Evolutionary conservation across 2,113 vertebrate species (phyloP).

Genomic region (Orientallactaga bullata): DNA sequence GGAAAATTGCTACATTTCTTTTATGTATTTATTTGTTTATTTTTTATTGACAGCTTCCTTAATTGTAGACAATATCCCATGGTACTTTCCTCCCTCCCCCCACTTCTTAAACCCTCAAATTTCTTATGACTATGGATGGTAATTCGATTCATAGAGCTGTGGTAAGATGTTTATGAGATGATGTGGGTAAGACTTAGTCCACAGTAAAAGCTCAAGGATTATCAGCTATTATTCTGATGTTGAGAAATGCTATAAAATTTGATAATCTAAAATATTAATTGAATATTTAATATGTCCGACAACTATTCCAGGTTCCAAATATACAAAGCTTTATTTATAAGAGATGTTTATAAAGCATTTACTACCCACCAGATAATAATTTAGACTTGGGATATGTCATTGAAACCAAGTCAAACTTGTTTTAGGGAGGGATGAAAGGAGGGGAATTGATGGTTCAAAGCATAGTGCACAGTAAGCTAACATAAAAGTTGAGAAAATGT

Average conservation of each 20-base stretch:
- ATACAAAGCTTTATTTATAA: neutral
- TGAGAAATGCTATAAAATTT: neutral
- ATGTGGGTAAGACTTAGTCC: slow-evolving; percentile 7
- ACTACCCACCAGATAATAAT: neutral
- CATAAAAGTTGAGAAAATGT: neutral
- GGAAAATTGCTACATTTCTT: slow-evolving; percentile 26
- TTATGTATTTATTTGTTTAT: too few species aligned
- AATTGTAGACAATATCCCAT: too few species aligned
- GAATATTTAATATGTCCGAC: neutral
- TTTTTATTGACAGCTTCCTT: too few species aligned
- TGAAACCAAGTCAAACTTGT: too few species aligned
- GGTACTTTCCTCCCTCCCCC: too few species aligned
- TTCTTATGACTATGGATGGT: slow-evolving; percentile 27
- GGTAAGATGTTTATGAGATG: slow-evolving; percentile 11
- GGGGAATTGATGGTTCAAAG: neutral
- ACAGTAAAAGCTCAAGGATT: neutral
- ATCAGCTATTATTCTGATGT: slow-evolving; percentile 5
- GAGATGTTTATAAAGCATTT: neutral
- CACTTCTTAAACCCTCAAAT: slow-evolving; percentile 33
- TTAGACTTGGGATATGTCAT: neutral
- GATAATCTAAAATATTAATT: neutral
- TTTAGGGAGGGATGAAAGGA: neutral
- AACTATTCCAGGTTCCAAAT: neutral
- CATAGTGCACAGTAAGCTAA: neutral
- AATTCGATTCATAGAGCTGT: neutral